Evolutionary conservation across 2,113 vertebrate species (phyloP).

Genomic region (Sinocyclocheilus anophthalmus): DNA sequence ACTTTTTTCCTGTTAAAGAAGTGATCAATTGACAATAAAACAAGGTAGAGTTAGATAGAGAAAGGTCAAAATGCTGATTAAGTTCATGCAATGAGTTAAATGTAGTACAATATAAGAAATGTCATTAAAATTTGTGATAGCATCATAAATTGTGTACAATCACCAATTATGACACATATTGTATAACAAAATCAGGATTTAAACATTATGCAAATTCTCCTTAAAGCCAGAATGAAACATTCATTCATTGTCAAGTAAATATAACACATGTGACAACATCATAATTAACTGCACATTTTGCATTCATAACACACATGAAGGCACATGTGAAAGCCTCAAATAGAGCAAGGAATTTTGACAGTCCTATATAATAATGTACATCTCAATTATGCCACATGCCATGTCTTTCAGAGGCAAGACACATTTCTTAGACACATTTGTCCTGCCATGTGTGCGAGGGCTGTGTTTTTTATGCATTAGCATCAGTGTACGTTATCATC

Average conservation of each 20-base stretch:
- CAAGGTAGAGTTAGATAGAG: slow-evolving; percentile 26
- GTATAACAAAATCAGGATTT: neutral
- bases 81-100: slow-evolving; percentile 47
- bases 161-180: neutral
- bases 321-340: neutral
- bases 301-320: neutral
- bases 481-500: neutral
- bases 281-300: neutral
- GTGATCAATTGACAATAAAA: slow-evolving; percentile 69
- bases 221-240: neutral
- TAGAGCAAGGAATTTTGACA: slow-evolving; percentile 17
- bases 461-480: neutral
- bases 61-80: slow-evolving; percentile 33
- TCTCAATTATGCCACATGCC: neutral
- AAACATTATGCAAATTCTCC: slow-evolving; percentile 32
- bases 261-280: neutral
- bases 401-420: neutral
- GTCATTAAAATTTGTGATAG: neutral
- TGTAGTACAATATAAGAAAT: neutral
- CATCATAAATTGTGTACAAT: neutral
- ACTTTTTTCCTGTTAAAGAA: slow-evolving; percentile 89
- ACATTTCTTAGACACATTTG: neutral
- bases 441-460: slow-evolving; percentile 3
- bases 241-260: neutral
- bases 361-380: neutral